Base-by-base conservation (phyloP, 2,113 vertebrate species). In the Festucalex cinctus region DNA sequence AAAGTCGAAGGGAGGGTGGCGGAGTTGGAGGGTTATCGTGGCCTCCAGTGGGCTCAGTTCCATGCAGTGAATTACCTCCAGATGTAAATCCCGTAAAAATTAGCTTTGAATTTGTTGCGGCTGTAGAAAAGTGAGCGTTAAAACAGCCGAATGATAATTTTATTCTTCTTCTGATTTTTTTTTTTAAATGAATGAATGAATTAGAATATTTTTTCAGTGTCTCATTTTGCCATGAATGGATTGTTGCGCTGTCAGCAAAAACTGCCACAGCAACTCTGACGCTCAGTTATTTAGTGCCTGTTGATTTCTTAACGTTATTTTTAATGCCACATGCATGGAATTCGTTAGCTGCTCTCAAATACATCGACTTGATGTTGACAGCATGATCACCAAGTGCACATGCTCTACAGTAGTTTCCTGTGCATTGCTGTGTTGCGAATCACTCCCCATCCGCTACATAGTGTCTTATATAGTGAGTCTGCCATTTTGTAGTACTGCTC, bases 11-110 rank as follows among this genome's bases (percentile, higher is more conserved):
- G 24, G 53, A 26, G 12, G 54, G 26, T 43, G 35, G 16, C 7
- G 26, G 32, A 69, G 73, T 24, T 9, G 28, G 39, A 68, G 74
- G 66, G 71, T 35, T 70, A 75, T 83, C 65, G 28, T 75, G 81
- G 77, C 80, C 82, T 83, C 82, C 80, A 78, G 82, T 86, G 83
- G 90, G 87, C 90, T 87, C 63, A 58, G 77, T 84, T 92, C 89
- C 91, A 90, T 78, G 67, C 71, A 73, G 81, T 79, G 86, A 91
- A 92, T 92, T 90, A 89, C 86, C 88, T 91, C 92, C 91, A 91
- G 90, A 91, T 93, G 91, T 89, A 89, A 88, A 90, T 90, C 89
- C 87, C 83, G 53, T 66, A 19, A 60, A 87, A 91, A 92, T 93
- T 92, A 91, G 91, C 66, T 89, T 84, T 86, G 86, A 92, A 91